Evolutionary conservation across 2,888 invertebrate genomes (phyloP).

Genomic region (Tuberolachnus salignus): DNA sequence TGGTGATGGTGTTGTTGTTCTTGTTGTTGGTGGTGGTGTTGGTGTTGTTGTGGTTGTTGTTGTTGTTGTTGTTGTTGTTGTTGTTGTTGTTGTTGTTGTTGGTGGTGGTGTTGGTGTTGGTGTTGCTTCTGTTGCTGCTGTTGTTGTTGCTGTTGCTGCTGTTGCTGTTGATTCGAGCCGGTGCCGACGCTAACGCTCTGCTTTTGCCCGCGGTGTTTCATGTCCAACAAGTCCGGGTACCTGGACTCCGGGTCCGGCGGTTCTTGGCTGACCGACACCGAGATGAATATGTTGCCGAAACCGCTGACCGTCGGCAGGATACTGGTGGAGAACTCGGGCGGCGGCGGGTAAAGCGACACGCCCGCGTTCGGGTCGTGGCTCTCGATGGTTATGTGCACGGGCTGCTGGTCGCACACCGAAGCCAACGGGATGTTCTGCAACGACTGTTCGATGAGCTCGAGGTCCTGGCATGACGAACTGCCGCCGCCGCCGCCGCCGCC

Average conservation of each 20-base stretch:
- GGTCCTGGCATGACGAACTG: slow-evolving; percentile 66
- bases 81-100: slow-evolving; percentile 58
- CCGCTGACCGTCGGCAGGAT: slow-evolving; percentile 65
- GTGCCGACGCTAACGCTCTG: slow-evolving; percentile 64
- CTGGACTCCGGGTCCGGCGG: slow-evolving; percentile 65
- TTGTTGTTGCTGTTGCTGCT: too few species aligned
- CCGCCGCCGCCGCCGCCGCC: slow-evolving; percentile 65
- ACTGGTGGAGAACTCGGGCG: slow-evolving; percentile 68
- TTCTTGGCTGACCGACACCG: slow-evolving; percentile 79
- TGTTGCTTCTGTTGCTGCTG: too few species aligned
- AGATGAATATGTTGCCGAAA: slow-evolving; percentile 82
- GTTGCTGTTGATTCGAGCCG: slow-evolving; percentile 60
- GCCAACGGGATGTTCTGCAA: slow-evolving; percentile 61
- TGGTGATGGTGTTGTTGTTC: too few species aligned
- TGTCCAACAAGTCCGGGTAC: slow-evolving; percentile 81
- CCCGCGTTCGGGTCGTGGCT: slow-evolving; percentile 62
- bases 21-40: too few species aligned
- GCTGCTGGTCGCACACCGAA: slow-evolving; percentile 62
- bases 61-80: too few species aligned
- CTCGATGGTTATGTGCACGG: slow-evolving; percentile 66
- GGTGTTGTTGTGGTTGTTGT: too few species aligned
- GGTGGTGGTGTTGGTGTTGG: too few species aligned
- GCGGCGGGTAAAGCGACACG: slow-evolving; percentile 65
- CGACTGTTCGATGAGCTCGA: slow-evolving; percentile 65
- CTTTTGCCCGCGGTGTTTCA: slow-evolving; percentile 65